Evolutionary conservation across 2,797 vertebrate species (phyloP).

Genomic region (Podarcis lilfordi): DNA sequence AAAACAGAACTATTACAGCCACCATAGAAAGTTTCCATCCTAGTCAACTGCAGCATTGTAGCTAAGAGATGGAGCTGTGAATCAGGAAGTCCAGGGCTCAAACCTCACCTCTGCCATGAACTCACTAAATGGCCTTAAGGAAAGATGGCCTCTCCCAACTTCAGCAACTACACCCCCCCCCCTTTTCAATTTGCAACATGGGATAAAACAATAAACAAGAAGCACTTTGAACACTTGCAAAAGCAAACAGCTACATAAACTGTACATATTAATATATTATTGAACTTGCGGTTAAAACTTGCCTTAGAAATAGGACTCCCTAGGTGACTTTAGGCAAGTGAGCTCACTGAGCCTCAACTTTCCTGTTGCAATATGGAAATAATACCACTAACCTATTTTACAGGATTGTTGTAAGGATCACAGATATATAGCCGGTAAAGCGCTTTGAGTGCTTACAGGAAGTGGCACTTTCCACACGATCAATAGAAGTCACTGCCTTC

Average conservation of each 20-base stretch:
- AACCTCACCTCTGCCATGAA: not conserved
- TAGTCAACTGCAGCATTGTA: not conserved
- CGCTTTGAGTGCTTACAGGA: not conserved
- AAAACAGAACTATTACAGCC: slow-evolving; percentile 31
- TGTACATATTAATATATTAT: not conserved
- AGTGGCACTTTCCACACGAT: not conserved
- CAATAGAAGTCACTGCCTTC: not conserved
- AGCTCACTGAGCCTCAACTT: not conserved
- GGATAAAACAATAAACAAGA: not conserved
- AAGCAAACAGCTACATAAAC: not conserved
- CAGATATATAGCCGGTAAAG: too few relatives aligned
- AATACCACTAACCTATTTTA: not conserved
- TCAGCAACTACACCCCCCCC: not conserved
- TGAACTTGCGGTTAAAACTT: not conserved
- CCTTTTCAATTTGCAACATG: not conserved
- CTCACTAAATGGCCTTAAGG: not conserved
- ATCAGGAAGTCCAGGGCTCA: not conserved
- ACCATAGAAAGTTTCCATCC: not conserved
- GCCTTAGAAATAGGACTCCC: not conserved
- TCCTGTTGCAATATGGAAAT: not conserved
- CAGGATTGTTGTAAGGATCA: not conserved
- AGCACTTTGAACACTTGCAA: not conserved
- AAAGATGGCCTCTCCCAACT: not conserved
- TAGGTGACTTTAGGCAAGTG: not conserved
- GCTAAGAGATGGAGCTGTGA: not conserved